Percentiles rank a stretch among this genome's conserved stretches.
Conservation (phyloP, 2,888 invertebrate genomes). For the Lithophane leautieri region DNA sequence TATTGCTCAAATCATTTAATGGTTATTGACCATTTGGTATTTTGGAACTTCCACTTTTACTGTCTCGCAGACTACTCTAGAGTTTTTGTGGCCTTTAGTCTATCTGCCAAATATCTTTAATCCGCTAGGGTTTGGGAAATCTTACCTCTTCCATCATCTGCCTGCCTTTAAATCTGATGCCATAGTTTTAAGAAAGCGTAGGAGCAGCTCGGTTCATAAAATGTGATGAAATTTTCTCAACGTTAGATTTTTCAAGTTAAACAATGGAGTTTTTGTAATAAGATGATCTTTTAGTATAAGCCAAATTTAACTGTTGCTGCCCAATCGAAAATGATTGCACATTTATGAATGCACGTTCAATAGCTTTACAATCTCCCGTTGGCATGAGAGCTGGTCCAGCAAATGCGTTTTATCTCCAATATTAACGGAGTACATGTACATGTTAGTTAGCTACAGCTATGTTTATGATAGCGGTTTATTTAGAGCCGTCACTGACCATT, state of each 20-base stretch:
- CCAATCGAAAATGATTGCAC: background rate
- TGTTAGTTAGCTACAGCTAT: slow-evolving; percentile 38
- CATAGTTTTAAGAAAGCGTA: background rate
- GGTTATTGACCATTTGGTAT: background rate
- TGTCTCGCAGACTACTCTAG: background rate
- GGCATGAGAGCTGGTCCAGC: slow-evolving; percentile 23
- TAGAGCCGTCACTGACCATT: slow-evolving; percentile 50
- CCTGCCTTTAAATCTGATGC: background rate
- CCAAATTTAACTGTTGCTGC: slow-evolving; percentile 1
- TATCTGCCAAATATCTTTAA: background rate
- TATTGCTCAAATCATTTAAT: background rate
- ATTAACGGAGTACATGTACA: slow-evolving; percentile 26
- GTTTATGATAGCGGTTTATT: slow-evolving; percentile 50
- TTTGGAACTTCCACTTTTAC: background rate
- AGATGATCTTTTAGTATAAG: background rate
- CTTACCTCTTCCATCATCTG: background rate
- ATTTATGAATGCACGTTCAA: slow-evolving; percentile 2
- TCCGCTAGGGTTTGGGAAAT: background rate
- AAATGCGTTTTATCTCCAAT: slow-evolving; percentile 44
- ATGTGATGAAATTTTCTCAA: background rate
- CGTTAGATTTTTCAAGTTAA: background rate
- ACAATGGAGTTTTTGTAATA: background rate
- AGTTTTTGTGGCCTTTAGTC: background rate
- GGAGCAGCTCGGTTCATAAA: background rate
- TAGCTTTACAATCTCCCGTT: slow-evolving; percentile 9